These are phyloP conservation scores for Sarcophaga bullata DNA, from an alignment of 1,140 invertebrate genomes.

Conservation along the genomic window DNA sequence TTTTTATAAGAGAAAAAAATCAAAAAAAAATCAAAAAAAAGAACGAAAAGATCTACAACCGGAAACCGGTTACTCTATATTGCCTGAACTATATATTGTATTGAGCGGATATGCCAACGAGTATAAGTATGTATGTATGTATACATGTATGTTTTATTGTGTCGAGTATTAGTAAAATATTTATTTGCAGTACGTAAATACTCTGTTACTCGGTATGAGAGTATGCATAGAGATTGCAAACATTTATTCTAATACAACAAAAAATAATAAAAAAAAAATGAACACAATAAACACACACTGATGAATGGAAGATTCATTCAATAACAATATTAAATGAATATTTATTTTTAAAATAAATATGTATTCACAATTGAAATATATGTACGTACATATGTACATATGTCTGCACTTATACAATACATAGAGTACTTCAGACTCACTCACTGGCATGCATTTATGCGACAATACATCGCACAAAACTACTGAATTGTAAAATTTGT, in stretches of 20 bases:
- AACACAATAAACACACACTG: too few species aligned
- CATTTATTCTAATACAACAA: too few species aligned
- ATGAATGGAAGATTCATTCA: too few species aligned
- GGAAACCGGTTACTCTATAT: slow-evolving; percentile 7
- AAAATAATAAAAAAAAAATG: too few species aligned
- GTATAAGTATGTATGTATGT: not conserved
- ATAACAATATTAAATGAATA: too few species aligned
- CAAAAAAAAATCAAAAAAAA: too few species aligned
- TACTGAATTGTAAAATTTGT: slow-evolving; percentile 24
- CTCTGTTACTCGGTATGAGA: too few species aligned
- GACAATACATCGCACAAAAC: not conserved
- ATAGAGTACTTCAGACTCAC: too few species aligned
- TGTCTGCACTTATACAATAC: too few species aligned
- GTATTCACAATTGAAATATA: not conserved
- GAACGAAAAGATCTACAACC: not conserved
- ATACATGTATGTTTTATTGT: not conserved
- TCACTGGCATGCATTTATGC: too few species aligned
- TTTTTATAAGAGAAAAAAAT: not conserved
- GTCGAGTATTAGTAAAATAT: not conserved
- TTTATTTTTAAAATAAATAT: too few species aligned
- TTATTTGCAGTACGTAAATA: not conserved
- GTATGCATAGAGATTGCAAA: too few species aligned
- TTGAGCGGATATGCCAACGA: not conserved
- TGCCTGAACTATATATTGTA: not conserved
- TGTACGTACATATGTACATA: not conserved